Evolutionary conservation across 2,888 invertebrate species (phyloP).

Genomic region (Pandemis cinnamomeana): DNA sequence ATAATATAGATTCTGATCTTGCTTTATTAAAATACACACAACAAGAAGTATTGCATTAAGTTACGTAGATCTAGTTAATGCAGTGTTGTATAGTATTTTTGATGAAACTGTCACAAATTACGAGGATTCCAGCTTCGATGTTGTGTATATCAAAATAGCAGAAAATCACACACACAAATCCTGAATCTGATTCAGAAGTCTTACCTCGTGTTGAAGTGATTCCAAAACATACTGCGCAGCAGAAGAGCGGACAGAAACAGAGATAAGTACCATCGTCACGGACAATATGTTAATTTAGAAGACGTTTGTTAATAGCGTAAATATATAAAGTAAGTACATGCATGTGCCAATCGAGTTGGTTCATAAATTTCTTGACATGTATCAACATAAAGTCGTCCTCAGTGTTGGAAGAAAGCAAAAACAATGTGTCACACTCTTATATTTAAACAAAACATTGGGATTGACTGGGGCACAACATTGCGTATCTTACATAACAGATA

Average conservation of each 20-base stretch:
- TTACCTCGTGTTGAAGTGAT: conserved; percentile 99
- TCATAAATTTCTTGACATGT: conserved; percentile 43
- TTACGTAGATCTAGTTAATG: neutral
- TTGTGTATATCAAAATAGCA: conserved; percentile 26
- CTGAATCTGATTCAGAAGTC: conserved; percentile 77
- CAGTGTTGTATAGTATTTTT: neutral
- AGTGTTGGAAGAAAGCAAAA: conserved; percentile 69
- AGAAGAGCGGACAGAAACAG: conserved; percentile 88
- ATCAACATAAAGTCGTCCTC: conserved; percentile 51
- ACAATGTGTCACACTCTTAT: conserved; percentile 72
- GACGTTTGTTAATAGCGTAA: conserved; percentile 54
- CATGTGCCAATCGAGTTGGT: conserved; percentile 63
- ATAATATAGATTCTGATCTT: conserved; percentile 25
- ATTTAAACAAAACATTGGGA: conserved; percentile 81
- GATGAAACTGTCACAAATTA: neutral
- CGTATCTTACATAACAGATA: conserved; percentile 79
- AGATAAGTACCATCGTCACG: conserved; percentile 74
- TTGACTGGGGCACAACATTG: conserved; percentile 94
- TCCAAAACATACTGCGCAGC: conserved; percentile 99
- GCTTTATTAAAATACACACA: conserved; percentile 21
- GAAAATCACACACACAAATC: conserved; percentile 60
- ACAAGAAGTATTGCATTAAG: conserved; percentile 1
- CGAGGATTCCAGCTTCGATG: conserved; percentile 10
- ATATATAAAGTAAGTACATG: conserved; percentile 63
- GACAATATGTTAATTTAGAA: conserved; percentile 70